These are phyloP conservation scores for Sclerurus mexicanus DNA, from an alignment of 2,113 vertebrate species.

Conservation along the genomic window DNA sequence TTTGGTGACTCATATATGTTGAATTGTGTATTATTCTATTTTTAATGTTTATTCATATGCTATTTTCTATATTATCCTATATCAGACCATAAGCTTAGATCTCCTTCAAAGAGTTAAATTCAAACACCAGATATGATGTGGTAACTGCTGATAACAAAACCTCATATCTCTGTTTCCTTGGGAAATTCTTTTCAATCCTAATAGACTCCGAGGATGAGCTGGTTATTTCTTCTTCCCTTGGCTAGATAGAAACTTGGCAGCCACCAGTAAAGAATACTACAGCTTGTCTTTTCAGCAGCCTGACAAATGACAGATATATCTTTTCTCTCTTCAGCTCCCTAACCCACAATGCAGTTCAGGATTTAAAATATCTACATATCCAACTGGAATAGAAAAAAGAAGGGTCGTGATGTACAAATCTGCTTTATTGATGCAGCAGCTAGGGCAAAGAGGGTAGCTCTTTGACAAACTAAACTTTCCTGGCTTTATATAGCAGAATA, in stretches of 20 bases:
- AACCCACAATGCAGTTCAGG: neutral
- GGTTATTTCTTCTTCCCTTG: neutral
- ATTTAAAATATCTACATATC: neutral
- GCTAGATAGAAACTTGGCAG: neutral
- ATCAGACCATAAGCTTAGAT: neutral
- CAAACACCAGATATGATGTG: neutral
- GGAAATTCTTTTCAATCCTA: neutral
- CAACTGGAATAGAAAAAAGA: neutral
- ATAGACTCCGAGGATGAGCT: neutral
- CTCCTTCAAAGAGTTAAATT: neutral
- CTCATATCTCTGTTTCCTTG: neutral
- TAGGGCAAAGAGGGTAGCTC: neutral
- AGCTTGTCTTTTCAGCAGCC: neutral
- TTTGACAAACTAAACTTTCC: neutral
- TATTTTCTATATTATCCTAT: neutral
- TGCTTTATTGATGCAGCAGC: neutral
- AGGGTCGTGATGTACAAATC: neutral
- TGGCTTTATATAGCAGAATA: neutral
- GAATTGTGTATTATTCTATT: neutral
- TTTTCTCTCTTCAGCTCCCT: neutral
- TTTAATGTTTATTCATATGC: neutral
- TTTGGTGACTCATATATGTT: neutral
- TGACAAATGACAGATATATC: neutral
- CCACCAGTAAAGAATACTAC: neutral
- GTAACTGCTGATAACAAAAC: neutral